Conservation (phyloP, 1,140 invertebrate genomes). For the Helicoverpa zea region DNA sequence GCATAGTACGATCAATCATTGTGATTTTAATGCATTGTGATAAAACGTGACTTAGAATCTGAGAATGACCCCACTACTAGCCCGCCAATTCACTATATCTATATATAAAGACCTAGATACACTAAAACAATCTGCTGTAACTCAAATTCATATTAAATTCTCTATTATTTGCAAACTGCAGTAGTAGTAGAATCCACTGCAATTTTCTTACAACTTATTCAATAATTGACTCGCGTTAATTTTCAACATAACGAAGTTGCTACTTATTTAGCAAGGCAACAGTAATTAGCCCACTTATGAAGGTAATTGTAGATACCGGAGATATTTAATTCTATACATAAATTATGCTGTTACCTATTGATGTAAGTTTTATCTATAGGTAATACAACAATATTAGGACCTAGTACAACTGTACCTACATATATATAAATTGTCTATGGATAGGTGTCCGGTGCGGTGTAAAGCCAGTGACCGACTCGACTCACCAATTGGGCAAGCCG, state of each 20-base stretch:
- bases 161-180: not conserved
- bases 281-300: constrained; percentile 9
- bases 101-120: not conserved
- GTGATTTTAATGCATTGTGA: constrained; percentile 12
- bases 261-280: constrained; percentile 9
- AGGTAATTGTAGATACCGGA: not conserved
- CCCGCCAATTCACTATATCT: not conserved
- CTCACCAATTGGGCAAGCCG: constrained; percentile 76
- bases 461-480: constrained; percentile 71
- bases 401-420: not conserved
- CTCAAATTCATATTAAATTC: not conserved
- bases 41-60: constrained; percentile 15
- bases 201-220: not conserved
- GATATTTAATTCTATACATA: constrained; percentile 6
- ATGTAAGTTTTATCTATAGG: no score
- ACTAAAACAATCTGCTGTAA: constrained; percentile 12
- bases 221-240: not conserved
- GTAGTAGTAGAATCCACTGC: constrained; percentile 5
- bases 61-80: not conserved
- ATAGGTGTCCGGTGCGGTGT: constrained; percentile 54
- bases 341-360: not conserved
- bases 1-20: constrained; percentile 24
- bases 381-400: no score
- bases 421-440: constrained; percentile 21
- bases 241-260: not conserved